Percentiles rank a stretch among this genome's conserved stretches.
Conservation (phyloP, 2,113 vertebrate genomes). For the Pagrus major region DNA sequence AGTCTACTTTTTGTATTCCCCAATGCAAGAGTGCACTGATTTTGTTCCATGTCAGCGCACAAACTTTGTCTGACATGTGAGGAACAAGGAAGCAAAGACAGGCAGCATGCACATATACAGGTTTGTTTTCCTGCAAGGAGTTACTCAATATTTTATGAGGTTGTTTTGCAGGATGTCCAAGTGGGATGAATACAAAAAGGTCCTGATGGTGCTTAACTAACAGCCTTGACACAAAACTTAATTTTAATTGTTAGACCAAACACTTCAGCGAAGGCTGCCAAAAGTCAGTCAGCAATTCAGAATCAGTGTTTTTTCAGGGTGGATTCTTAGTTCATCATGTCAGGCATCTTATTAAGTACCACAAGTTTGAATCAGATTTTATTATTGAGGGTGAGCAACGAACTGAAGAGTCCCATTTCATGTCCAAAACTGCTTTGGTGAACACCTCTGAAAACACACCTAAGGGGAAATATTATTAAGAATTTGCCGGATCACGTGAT, state of each 20-base stretch:
- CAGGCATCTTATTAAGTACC: neutral
- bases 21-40: neutral
- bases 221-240: neutral
- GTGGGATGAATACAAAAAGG: conserved; percentile 2
- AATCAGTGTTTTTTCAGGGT: neutral
- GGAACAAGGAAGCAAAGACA: conserved; percentile 17
- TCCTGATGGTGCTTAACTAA: neutral
- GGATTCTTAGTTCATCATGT: neutral
- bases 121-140: conserved; percentile 39
- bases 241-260: conserved; percentile 9
- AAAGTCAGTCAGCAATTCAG: conserved; percentile 2
- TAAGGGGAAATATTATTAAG: neutral
- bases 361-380: neutral
- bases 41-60: conserved; percentile 17
- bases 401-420: neutral
- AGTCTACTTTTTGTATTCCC: neutral
- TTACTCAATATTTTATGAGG: conserved; percentile 60
- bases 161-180: conserved; percentile 36
- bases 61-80: conserved; percentile 8
- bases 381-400: neutral
- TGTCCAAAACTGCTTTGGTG: neutral
- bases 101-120: conserved; percentile 19
- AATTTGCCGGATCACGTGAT: neutral
- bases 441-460: conserved; percentile 5
- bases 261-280: neutral